A percentile compares a stretch with the other conserved stretches of the same genome.
phyloP scores from a whole-genome alignment of 2,888 invertebrate species.

The Agapostemon virescens region DNA sequence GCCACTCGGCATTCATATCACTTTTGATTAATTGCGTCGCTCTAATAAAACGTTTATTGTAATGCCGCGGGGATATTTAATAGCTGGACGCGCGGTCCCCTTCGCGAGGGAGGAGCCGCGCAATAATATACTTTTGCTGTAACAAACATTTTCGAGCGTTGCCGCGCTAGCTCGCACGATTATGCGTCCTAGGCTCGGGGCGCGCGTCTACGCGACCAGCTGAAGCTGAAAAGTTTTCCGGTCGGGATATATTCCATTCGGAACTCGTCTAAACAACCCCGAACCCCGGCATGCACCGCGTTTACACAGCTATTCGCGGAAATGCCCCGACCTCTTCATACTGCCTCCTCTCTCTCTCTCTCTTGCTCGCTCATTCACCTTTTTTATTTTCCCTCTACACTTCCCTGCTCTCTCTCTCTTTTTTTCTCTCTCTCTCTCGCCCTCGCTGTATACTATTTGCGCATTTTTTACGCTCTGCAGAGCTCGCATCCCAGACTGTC shows the following conservation, averaged over 20 bases:
- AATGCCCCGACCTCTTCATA: slow-evolving; percentile 18
- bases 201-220: background rate
- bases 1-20: slow-evolving; percentile 1
- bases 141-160: background rate
- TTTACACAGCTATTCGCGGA: slow-evolving; percentile 45
- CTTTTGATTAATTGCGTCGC: slow-evolving; percentile 25
- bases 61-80: slow-evolving; percentile 3
- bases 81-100: background rate
- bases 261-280: slow-evolving; percentile 35
- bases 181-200: background rate
- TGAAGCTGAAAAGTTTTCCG: slow-evolving; percentile 3
- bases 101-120: background rate
- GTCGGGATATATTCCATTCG: slow-evolving; percentile 27
- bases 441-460: slow-evolving; percentile 36
- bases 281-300: slow-evolving; percentile 30
- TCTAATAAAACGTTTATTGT: slow-evolving; percentile 36
- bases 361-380: no score
- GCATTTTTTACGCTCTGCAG: slow-evolving; percentile 36
- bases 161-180: background rate
- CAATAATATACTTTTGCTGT: background rate
- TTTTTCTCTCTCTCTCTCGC: background rate
- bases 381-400: no score
- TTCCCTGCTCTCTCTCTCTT: background rate
- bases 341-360: slow-evolving; percentile 13
- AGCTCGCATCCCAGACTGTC: slow-evolving; percentile 28